Conservation (phyloP, 2,113 vertebrate species). For the Pachypanchax playfairii region DNA sequence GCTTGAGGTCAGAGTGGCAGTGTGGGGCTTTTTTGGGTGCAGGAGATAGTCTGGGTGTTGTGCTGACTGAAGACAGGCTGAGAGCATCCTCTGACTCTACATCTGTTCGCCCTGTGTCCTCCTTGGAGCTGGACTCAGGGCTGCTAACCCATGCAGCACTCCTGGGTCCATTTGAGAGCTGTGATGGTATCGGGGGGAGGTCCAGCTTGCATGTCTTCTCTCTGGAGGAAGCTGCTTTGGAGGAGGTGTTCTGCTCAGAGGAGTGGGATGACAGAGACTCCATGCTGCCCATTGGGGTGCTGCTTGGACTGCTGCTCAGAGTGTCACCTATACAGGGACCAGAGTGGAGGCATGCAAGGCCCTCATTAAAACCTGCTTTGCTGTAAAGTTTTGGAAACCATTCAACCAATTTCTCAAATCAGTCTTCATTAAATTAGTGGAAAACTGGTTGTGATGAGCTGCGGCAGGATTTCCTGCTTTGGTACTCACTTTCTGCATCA, state of each 20-base stretch:
- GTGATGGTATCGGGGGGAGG: conserved; percentile 58
- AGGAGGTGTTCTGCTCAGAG: conserved; percentile 90
- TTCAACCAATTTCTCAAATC: too few relatives aligned
- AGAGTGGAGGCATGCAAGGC: conserved; percentile 46
- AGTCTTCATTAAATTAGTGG: too few relatives aligned
- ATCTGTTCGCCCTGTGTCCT: conserved; percentile 89
- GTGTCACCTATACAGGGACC: conserved; percentile 87
- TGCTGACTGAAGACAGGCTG: conserved; percentile 82
- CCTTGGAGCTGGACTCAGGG: conserved; percentile 92
- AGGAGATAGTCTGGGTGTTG: conserved; percentile 72
- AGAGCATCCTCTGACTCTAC: conserved; percentile 91
- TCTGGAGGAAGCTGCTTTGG: conserved; percentile 78
- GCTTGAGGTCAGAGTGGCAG: conserved; percentile 71
- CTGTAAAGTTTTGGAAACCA: too few relatives aligned
- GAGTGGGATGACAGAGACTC: conserved; percentile 97
- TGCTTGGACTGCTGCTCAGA: conserved; percentile 93
- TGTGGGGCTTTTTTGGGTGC: conserved; percentile 84
- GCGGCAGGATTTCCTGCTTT: conserved; percentile 1
- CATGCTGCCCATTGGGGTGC: conserved; percentile 94
- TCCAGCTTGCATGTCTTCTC: conserved; percentile 66
- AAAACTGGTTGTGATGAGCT: conserved; percentile 8
- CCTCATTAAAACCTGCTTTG: conserved; percentile 68
- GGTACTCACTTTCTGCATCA: conserved; percentile 92
- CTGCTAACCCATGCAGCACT: conserved; percentile 85
- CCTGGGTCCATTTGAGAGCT: conserved; percentile 83